A percentile compares a stretch with the other conserved stretches of the same genome.
Conservation (phyloP, 2,113 vertebrate genomes). For the rat (Rattus norvegicus) region GRCr8 NC_086019.1:34361501-34362000, state of each 20-base stretch:
- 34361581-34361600: too few species aligned
- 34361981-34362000: neutral
- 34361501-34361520: accelerated
- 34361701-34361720: neutral
- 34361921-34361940: neutral
- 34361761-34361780: neutral
- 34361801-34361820: accelerated
- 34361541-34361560: accelerated
- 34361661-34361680: neutral
- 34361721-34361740: too few species aligned
- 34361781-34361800: neutral
- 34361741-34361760: neutral
- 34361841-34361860: accelerated
- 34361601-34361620: neutral
- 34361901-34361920: neutral
- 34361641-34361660: neutral
- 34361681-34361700: neutral
- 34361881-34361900: neutral
- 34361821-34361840: accelerated
- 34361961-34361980: too few species aligned
- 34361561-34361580: accelerated
- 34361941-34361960: neutral
- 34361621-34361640: accelerated
- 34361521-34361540: accelerated
- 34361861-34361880: neutral